A percentile compares a stretch with the other conserved stretches of the same genome.
phyloP scores from a whole-genome alignment of 1,140 invertebrate species.

The Drosophila pallidifrons region DNA sequence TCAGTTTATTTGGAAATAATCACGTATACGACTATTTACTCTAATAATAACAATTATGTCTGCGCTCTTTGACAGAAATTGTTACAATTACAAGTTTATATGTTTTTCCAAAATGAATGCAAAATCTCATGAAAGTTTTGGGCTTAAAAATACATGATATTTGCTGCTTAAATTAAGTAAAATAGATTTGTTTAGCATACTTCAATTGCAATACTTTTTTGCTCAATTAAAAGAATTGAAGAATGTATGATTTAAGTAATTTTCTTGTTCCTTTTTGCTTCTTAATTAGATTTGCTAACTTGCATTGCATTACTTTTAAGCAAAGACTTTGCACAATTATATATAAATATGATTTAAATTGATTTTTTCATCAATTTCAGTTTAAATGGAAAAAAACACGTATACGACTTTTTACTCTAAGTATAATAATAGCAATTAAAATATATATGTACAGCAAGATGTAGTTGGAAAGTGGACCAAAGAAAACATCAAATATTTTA shows the following conservation, averaged over 20 bases:
- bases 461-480: conserved; percentile 5
- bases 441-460: conserved; percentile 30
- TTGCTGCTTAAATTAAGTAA: too few species aligned
- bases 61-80: conserved; percentile 38
- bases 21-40: too few species aligned
- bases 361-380: background rate
- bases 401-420: conserved; percentile 17
- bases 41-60: background rate
- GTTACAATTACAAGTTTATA: conserved; percentile 82
- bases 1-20: too few species aligned
- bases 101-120: conserved; percentile 33
- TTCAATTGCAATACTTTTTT: too few species aligned
- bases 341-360: background rate
- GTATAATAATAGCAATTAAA: conserved; percentile 76
- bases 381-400: background rate
- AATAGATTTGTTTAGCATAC: too few species aligned
- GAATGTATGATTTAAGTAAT: too few species aligned
- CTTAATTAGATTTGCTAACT: background rate
- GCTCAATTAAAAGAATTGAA: too few species aligned
- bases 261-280: too few species aligned
- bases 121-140: conserved; percentile 53
- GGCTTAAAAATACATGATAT: conserved; percentile 11
- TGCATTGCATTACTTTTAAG: background rate
- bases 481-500: conserved; percentile 42
- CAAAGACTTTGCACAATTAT: too few species aligned